Evolutionary conservation across 2,113 vertebrate species (phyloP).

Genomic region (Panurus biarmicus): DNA sequence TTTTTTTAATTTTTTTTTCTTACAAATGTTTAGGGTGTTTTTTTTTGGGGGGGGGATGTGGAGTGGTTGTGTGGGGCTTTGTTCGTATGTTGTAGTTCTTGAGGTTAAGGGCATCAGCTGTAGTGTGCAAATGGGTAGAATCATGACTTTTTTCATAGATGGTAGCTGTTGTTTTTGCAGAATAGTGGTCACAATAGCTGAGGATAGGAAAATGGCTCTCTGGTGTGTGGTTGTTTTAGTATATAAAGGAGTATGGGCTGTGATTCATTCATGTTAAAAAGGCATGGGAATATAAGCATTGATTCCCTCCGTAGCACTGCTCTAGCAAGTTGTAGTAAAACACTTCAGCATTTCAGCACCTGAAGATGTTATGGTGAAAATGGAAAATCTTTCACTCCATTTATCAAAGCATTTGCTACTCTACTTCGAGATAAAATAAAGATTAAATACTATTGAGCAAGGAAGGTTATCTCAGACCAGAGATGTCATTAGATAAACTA

Average conservation of each 20-base stretch:
- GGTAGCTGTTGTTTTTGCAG: background rate
- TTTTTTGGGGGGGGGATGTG: too few relatives aligned
- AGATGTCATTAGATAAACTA: background rate
- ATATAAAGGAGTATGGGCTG: background rate
- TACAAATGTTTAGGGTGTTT: background rate
- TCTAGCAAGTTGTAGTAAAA: background rate
- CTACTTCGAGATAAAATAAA: background rate
- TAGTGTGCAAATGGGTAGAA: background rate
- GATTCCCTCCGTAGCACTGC: background rate
- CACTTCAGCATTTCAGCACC: background rate
- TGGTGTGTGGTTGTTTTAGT: background rate
- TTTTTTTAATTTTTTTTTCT: background rate
- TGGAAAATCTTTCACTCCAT: background rate
- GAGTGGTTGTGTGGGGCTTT: background rate
- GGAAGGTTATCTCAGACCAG: background rate
- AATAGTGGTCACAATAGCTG: background rate
- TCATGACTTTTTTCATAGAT: background rate
- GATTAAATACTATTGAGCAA: background rate
- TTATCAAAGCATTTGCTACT: background rate
- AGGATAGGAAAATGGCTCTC: background rate
- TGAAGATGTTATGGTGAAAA: background rate
- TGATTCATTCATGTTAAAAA: slow-evolving; percentile 19
- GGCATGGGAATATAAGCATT: background rate
- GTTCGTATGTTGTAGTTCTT: background rate
- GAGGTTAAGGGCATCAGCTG: background rate